phyloP scores from a whole-genome alignment of 2,888 invertebrate species.

The Ferdinandea cuprea region DNA sequence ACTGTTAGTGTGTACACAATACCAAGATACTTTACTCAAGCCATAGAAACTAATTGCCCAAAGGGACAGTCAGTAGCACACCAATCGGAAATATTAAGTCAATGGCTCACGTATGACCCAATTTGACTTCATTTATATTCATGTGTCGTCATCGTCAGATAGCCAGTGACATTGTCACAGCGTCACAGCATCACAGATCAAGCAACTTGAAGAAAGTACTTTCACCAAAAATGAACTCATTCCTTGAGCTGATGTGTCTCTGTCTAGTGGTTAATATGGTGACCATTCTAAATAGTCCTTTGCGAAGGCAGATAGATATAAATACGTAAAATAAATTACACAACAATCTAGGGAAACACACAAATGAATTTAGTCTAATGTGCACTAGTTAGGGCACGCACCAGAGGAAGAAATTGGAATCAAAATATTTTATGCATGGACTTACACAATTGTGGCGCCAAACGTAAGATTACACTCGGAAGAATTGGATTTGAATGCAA shows the following conservation, averaged over 20 bases:
- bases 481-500: slow-evolving; percentile 58
- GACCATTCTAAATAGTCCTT: slow-evolving; percentile 51
- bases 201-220: slow-evolving; percentile 19
- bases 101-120: slow-evolving; percentile 68
- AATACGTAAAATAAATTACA: slow-evolving; percentile 64
- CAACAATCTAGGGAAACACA: slow-evolving; percentile 24
- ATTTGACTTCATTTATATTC: slow-evolving; percentile 67
- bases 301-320: slow-evolving; percentile 46
- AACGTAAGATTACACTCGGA: slow-evolving; percentile 33
- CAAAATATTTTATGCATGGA: slow-evolving; percentile 51
- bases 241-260: slow-evolving; percentile 19
- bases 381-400: slow-evolving; percentile 58
- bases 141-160: slow-evolving; percentile 22
- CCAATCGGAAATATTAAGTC: slow-evolving; percentile 58
- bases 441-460: slow-evolving; percentile 59
- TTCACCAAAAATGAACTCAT: slow-evolving; percentile 26
- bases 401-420: slow-evolving; percentile 12
- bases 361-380: slow-evolving; percentile 56
- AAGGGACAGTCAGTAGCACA: slow-evolving; percentile 37
- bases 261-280: slow-evolving; percentile 14
- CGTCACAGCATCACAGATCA: slow-evolving; percentile 28
- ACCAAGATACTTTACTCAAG: slow-evolving; percentile 5
- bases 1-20: background rate
- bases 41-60: slow-evolving; percentile 55
- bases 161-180: slow-evolving; percentile 31